Base-by-base conservation (phyloP, 2,888 invertebrate species). In the Ormyrus nitidulus region DNA sequence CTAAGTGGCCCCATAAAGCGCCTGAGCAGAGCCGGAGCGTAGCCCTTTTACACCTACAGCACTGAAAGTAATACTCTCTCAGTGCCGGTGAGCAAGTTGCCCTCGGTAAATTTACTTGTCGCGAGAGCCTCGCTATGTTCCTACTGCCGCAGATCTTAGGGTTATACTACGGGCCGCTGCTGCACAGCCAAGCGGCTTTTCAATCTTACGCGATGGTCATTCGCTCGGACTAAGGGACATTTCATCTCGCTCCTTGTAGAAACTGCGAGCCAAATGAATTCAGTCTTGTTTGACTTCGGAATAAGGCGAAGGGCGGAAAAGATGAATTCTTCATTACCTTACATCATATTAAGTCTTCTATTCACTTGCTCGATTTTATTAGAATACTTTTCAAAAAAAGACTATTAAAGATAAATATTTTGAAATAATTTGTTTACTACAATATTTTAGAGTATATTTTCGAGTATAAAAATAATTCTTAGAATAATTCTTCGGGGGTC, bases 41-140 rank as follows among this genome's bases (percentile, higher is more conserved):
- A 69, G 64, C 49, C 19, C 54, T 70, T 69, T 79, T 75, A 70
- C 65, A 79, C 70, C 64, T 70, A 51, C 13, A 64, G 69, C 48
- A 69, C 61, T 73, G 64, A 59, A 75, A 74, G 70, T 79, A 62
- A 79, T 79, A 51, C 70, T 58, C 69, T 64, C 34, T 6, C 51
- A 34, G 53, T 46, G 65, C 46, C 13, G 48, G 0, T 34, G 48
- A 59, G 71, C 62, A 59, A 54, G 54, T 78, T 69, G 59, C 61
- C 59, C 65, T 44, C n/a, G 59, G 70, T 74, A 70, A 75, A 79
- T 74, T 73, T 73, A 79, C 73, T 73, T 56, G 78, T 79, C 68
- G 72, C 68, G 68, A 56, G 34, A 66, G 56, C 34, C 34, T 34
- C 34, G 34, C 72, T 70, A 54, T 19, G 54, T 11, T 6, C 61